phyloP scores from a whole-genome alignment of 1,140 invertebrate genomes.

The Listronotus oregonensis region DNA sequence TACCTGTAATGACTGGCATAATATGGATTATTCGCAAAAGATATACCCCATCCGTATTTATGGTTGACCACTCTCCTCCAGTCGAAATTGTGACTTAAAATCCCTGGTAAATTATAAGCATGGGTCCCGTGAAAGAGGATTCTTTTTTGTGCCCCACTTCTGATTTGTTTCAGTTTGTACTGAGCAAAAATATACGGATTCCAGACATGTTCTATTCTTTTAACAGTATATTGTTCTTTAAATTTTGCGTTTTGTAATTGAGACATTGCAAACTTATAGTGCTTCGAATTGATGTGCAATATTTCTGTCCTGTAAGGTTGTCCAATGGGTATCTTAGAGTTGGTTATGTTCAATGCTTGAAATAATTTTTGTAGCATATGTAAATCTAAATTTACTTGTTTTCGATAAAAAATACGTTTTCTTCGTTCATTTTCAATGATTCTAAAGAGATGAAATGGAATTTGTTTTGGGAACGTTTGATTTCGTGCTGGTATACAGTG shows the following conservation, averaged over 20 bases:
- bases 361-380: too few relatives aligned
- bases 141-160: not conserved
- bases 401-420: too few relatives aligned
- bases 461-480: too few relatives aligned
- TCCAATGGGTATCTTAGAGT: too few relatives aligned
- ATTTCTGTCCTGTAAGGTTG: too few relatives aligned
- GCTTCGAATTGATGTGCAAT: too few relatives aligned
- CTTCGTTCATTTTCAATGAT: too few relatives aligned
- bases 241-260: not conserved
- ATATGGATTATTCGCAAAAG: slow-evolving; percentile 3
- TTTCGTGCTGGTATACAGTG: too few relatives aligned
- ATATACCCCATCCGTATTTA: not conserved
- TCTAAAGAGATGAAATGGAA: too few relatives aligned
- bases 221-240: not conserved
- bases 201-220: not conserved
- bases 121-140: not conserved
- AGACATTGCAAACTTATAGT: not conserved
- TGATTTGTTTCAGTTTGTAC: not conserved
- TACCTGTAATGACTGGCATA: slow-evolving; percentile 9
- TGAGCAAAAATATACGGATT: slow-evolving; percentile 1
- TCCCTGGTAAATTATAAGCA: not conserved
- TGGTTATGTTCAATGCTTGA: too few relatives aligned
- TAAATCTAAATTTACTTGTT: too few relatives aligned
- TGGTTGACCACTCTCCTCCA: not conserved
- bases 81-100: not conserved